Evolutionary conservation across 2,888 invertebrate species (phyloP).

Genomic region (Helleia helle): DNA sequence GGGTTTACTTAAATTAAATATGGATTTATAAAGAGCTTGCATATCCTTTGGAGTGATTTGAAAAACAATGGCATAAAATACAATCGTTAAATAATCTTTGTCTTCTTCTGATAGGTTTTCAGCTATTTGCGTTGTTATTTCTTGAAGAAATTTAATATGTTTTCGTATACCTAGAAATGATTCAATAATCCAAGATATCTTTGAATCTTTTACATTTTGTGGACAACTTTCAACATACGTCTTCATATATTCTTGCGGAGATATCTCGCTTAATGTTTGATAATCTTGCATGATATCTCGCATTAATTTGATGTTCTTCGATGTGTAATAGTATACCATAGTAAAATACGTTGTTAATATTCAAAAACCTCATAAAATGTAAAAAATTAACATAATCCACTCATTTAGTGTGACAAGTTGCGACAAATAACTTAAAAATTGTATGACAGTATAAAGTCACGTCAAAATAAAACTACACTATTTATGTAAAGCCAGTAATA

Average conservation of each 20-base stretch:
- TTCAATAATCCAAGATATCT: slow-evolving; percentile 54
- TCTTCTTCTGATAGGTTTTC: slow-evolving; percentile 43
- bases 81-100: slow-evolving; percentile 46
- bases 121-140: slow-evolving; percentile 35
- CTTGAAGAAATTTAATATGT: slow-evolving; percentile 40
- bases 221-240: slow-evolving; percentile 50
- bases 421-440: slow-evolving; percentile 6
- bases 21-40: slow-evolving; percentile 47
- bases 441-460: slow-evolving; percentile 5
- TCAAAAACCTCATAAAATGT: neutral
- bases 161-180: slow-evolving; percentile 50
- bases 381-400: neutral
- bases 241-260: slow-evolving; percentile 56
- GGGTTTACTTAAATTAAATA: slow-evolving; percentile 55
- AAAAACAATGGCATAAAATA: slow-evolving; percentile 46
- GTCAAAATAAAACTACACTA: no score
- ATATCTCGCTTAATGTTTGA: slow-evolving; percentile 31
- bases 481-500: no score
- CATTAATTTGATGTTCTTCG: slow-evolving; percentile 50
- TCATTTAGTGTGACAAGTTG: neutral
- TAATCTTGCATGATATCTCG: slow-evolving; percentile 48
- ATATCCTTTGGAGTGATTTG: slow-evolving; percentile 41
- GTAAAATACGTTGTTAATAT: neutral
- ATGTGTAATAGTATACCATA: slow-evolving; percentile 62
- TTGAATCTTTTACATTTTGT: slow-evolving; percentile 40